phyloP scores from a whole-genome alignment of 2,888 invertebrate genomes.

The Leucozona laternaria region DNA sequence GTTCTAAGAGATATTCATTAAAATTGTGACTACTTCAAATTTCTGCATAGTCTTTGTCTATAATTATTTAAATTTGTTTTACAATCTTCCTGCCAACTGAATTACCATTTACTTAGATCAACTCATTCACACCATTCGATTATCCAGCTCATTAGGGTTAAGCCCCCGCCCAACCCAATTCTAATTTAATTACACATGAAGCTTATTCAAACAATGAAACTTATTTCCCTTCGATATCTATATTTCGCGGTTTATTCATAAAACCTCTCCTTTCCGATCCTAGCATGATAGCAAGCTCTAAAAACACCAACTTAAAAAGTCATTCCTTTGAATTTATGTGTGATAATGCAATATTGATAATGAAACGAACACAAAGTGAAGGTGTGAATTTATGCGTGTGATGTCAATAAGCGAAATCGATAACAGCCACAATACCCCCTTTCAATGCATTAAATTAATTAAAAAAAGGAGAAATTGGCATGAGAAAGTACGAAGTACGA shows the following conservation, averaged over 20 bases:
- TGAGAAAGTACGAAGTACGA: neutral
- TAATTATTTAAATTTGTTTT: neutral
- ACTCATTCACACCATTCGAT: neutral
- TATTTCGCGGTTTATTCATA: neutral
- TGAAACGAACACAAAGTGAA: conserved; percentile 14
- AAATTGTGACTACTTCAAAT: too few species aligned
- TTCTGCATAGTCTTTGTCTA: too few species aligned
- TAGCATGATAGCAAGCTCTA: conserved; percentile 31
- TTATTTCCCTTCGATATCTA: neutral
- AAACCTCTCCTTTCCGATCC: conserved; percentile 24
- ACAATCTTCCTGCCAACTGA: neutral
- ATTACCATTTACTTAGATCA: neutral
- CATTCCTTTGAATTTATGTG: conserved; percentile 8
- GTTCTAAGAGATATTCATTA: too few species aligned
- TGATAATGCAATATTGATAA: conserved; percentile 23
- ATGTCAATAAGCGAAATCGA: conserved; percentile 28
- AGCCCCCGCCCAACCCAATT: neutral
- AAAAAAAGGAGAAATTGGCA: neutral
- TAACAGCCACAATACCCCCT: conserved; percentile 32
- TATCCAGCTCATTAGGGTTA: neutral
- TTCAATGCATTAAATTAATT: conserved; percentile 52
- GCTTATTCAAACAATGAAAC: conserved; percentile 12
- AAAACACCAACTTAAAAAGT: conserved; percentile 17
- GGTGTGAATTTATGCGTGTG: conserved; percentile 24
- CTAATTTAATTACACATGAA: neutral